These are phyloP conservation scores for Eriocheir sinensis DNA, from an alignment of 1,140 invertebrate genomes.

Conservation along the genomic window DNA sequence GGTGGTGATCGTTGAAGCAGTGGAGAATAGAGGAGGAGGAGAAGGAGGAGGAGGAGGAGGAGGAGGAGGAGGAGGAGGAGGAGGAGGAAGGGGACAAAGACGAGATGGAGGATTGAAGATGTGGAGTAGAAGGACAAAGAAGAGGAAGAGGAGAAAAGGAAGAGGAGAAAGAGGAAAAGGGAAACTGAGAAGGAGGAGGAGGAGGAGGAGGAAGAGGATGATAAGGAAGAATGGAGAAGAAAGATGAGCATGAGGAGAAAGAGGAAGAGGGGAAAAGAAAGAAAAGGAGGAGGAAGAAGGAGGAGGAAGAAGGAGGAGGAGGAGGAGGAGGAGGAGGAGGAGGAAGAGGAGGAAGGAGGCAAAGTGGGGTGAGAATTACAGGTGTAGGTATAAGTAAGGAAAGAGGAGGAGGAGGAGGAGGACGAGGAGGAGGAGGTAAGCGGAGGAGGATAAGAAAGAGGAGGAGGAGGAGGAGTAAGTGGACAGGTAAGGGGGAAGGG, in stretches of 20 bases:
- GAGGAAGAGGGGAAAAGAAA: neutral
- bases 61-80: neutral
- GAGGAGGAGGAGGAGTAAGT: neutral
- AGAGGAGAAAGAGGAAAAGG: neutral
- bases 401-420: neutral
- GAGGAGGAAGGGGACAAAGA: too few relatives aligned
- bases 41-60: neutral
- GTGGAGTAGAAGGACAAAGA: neutral
- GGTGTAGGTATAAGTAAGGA: neutral
- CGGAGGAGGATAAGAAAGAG: neutral
- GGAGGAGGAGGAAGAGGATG: neutral
- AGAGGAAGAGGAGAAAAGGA: slow-evolving; percentile 1
- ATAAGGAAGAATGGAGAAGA: slow-evolving; percentile 1
- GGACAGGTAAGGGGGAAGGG: neutral
- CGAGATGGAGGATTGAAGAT: neutral
- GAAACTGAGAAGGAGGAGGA: neutral
- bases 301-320: neutral
- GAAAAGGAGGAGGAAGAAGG: neutral
- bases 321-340: neutral
- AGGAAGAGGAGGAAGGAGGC: neutral
- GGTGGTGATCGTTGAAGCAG: neutral
- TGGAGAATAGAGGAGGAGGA: neutral
- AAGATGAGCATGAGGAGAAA: neutral
- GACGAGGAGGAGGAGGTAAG: neutral
- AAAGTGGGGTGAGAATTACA: neutral